A percentile compares a stretch with the other conserved stretches of the same genome.
These are phyloP conservation scores for Eriocheir sinensis DNA, from an alignment of 1,140 invertebrate species.

Conservation along the genomic window DNA sequence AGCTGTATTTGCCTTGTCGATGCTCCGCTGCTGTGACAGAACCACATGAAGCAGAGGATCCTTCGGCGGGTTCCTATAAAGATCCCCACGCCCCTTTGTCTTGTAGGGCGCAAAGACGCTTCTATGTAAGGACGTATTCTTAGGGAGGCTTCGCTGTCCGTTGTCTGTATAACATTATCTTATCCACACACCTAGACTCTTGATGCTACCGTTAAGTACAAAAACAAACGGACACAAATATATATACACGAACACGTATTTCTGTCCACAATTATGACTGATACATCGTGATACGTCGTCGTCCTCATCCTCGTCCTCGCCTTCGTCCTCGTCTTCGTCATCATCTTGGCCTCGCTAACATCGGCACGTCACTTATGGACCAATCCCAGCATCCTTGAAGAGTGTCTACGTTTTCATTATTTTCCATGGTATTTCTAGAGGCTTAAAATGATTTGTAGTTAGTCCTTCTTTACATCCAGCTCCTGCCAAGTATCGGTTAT, in stretches of 20 bases:
- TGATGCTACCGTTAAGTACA: neutral
- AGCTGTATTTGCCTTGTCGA: too few relatives aligned
- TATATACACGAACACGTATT: conserved; percentile 8
- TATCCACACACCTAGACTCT: conserved; percentile 6
- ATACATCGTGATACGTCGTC: too few relatives aligned
- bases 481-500: too few relatives aligned
- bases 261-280: neutral
- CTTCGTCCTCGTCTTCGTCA: too few relatives aligned
- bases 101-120: neutral
- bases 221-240: conserved; percentile 6
- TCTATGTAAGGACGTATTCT: neutral
- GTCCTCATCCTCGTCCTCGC: neutral
- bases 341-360: too few relatives aligned
- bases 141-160: neutral
- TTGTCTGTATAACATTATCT: conserved; percentile 16
- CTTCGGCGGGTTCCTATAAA: neutral
- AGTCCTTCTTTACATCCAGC: too few relatives aligned
- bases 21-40: neutral
- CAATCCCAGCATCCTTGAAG: too few relatives aligned
- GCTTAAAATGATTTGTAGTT: too few relatives aligned
- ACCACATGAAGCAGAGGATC: neutral
- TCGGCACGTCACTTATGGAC: too few relatives aligned
- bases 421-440: too few relatives aligned
- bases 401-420: too few relatives aligned
- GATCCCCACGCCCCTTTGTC: neutral